phyloP scores from a whole-genome alignment of 2,113 vertebrate species.

The Zingel zingel region DNA sequence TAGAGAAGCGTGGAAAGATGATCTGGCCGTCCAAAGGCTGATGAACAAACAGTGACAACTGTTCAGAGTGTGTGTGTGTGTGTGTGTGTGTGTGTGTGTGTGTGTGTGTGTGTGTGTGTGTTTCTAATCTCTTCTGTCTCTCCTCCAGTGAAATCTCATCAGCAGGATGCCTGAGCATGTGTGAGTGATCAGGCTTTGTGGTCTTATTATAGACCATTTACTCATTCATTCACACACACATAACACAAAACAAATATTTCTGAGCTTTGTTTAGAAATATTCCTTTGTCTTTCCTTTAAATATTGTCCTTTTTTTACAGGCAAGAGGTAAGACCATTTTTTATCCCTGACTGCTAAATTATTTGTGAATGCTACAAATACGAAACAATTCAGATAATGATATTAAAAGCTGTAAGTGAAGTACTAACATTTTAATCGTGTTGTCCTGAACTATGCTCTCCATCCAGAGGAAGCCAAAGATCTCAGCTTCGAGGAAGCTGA shows the following conservation, averaged over 20 bases:
- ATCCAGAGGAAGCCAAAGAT: constrained; percentile 92
- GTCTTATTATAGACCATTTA: constrained; percentile 54
- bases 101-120: constrained; percentile 13
- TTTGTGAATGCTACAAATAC: not conserved
- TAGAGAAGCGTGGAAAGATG: constrained; percentile 29
- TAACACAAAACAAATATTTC: constrained; percentile 3
- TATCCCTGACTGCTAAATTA: not conserved
- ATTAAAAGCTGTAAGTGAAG: not conserved
- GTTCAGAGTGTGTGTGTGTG: constrained; percentile 20
- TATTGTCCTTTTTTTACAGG: constrained; percentile 56
- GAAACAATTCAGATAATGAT: not conserved
- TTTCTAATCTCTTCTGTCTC: constrained; percentile 64
- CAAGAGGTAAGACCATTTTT: constrained; percentile 73
- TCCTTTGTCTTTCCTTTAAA: not conserved
- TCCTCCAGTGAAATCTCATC: constrained; percentile 60
- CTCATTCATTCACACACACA: constrained; percentile 9
- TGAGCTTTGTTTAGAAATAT: not conserved
- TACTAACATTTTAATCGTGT: not conserved
- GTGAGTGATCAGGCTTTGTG: constrained; percentile 73
- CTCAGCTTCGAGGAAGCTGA: constrained; percentile 93
- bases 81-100: constrained; percentile 22
- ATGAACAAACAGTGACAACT: constrained; percentile 46
- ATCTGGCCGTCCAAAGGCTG: constrained; percentile 12
- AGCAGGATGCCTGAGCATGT: constrained; percentile 82
- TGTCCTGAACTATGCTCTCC: constrained; percentile 15